These are phyloP conservation scores for Drosophila nasuta DNA, from an alignment of 1,140 invertebrate genomes.

Conservation along the genomic window DNA sequence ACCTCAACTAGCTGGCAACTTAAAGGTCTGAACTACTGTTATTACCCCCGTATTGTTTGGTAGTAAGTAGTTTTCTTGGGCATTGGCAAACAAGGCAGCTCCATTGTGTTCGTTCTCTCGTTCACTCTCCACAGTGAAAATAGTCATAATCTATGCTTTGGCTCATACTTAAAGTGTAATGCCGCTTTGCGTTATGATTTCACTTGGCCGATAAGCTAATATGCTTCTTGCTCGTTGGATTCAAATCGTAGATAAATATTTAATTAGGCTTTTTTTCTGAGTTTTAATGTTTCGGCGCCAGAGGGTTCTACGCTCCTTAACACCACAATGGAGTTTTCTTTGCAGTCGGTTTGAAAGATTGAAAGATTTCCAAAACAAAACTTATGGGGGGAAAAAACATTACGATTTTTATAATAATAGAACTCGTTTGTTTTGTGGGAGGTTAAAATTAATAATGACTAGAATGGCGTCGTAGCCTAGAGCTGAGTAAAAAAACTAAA, in stretches of 20 bases:
- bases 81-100: constrained; percentile 27
- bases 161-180: constrained; percentile 19
- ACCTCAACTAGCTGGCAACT: neutral
- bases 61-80: constrained; percentile 5
- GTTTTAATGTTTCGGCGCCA: constrained; percentile 35
- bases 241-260: constrained; percentile 75
- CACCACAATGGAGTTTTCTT: constrained; percentile 43
- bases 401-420: constrained; percentile 1
- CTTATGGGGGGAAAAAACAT: neutral
- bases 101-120: constrained; percentile 40
- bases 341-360: constrained; percentile 2
- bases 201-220: constrained; percentile 63
- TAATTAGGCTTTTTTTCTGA: constrained; percentile 65
- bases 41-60: constrained; percentile 20
- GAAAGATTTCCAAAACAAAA: constrained; percentile 6
- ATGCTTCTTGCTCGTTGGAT: constrained; percentile 60
- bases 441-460: constrained; percentile 8
- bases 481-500: neutral
- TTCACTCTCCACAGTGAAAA: neutral
- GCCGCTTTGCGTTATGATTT: constrained; percentile 54
- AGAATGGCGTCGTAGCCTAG: neutral
- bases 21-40: constrained; percentile 28
- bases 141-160: constrained; percentile 23
- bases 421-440: constrained; percentile 19
- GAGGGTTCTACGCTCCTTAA: constrained; percentile 29